Base-by-base conservation (phyloP, 2,888 invertebrate species). In the Pammene fasciana region DNA sequence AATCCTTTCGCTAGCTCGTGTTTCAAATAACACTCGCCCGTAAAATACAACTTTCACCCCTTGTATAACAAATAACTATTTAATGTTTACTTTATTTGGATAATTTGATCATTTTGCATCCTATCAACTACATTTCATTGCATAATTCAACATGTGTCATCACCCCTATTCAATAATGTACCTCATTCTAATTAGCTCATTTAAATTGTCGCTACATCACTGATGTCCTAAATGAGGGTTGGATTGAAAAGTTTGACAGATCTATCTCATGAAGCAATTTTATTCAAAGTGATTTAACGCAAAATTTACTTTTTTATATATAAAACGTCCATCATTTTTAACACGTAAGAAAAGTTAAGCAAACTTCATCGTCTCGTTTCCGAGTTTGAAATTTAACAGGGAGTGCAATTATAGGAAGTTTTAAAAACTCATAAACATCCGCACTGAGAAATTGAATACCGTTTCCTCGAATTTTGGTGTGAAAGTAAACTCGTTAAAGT, bases 381-480 rank as follows among this genome's bases (percentile, higher is more conserved):
- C 54, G 57, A 70, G 57, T 70, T 65, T 65, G 68, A 70, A 60
- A 70, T 65, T 70, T 46, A 70, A 61, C 60, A 67, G 54, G 59
- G 68, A 60, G 59, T 52, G 65, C 59, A 70, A 65, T 70, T 70
- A 54, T 50, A 46, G 43, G 38, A 55, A 55, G 54, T 65, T 59
- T 70, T 60, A 60, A 46, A 54, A 65, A 46, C 54, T 70, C 65
- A 54, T 48, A 70, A 70, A 65, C 65, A 68, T 59, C 65, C 65
- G 68, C 36, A 59, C 38, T 54, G 68, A 60, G 65, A 65, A 59
- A 65, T 70, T 70, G 43, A 65, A 62, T 57, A 65, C n/a, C 38
- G 68, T 64, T 65, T 48, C 59, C 46, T 45, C 43, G 65, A 55
- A 16, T 59, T 57, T 52, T 16, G 41, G 56, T 60, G 43, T 65